phyloP scores from a whole-genome alignment of 2,113 vertebrate genomes.

The Muntiacus reevesi region DNA sequence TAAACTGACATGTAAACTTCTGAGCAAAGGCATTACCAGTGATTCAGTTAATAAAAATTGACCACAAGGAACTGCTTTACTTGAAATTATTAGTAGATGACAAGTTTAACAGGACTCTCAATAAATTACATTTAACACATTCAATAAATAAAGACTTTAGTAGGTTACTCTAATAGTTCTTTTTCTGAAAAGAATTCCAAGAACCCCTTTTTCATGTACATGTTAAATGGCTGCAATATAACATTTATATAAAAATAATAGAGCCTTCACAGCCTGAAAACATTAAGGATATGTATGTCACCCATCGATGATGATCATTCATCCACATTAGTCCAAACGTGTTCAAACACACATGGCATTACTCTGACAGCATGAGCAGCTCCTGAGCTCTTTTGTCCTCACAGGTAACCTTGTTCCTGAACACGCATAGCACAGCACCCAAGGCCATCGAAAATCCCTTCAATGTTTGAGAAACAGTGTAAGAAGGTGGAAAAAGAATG shows the following conservation, averaged over 20 bases:
- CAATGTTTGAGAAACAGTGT: not conserved
- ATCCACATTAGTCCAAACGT: not conserved
- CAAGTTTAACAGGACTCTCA: not conserved
- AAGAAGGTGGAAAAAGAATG: not conserved
- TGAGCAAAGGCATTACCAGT: constrained; percentile 7
- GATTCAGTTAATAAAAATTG: constrained; percentile 6
- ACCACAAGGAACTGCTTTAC: not conserved
- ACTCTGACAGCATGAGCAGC: not conserved
- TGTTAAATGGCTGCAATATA: not conserved
- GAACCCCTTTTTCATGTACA: not conserved
- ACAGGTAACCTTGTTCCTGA: not conserved
- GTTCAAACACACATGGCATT: not conserved
- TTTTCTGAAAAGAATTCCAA: not conserved
- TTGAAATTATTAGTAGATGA: not conserved
- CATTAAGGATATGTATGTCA: not conserved
- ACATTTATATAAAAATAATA: not conserved
- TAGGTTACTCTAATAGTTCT: not conserved
- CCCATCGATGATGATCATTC: not conserved
- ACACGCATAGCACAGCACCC: not conserved
- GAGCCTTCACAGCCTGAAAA: not conserved
- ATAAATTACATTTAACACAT: not conserved
- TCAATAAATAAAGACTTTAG: not conserved
- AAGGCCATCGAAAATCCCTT: not conserved
- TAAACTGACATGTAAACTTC: not conserved
- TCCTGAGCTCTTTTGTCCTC: not conserved